Percentiles rank a stretch among this genome's conserved stretches.
These are phyloP conservation scores for Zalophus californianus DNA, from an alignment of 2,797 vertebrate species.

Conservation along the genomic window DNA sequence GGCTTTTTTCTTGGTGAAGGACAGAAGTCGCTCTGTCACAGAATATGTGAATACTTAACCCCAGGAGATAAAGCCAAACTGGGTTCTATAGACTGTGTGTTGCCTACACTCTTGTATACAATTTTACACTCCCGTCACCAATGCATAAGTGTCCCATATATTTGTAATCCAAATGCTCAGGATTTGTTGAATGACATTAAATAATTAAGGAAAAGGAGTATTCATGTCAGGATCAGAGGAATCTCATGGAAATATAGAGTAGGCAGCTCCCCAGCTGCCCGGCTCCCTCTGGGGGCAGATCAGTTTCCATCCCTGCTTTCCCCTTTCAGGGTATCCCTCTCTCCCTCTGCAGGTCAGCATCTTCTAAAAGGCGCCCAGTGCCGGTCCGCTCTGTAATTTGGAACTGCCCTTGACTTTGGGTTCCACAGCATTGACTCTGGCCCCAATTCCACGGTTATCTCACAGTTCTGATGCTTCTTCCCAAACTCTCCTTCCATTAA, in stretches of 20 bases:
- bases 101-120: neutral
- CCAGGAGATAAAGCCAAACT: neutral
- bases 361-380: neutral
- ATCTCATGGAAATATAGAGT: neutral
- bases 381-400: neutral
- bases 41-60: neutral
- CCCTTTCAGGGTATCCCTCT: no score
- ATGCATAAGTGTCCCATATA: neutral
- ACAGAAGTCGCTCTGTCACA: neutral
- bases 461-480: neutral
- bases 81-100: neutral
- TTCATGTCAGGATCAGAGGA: neutral
- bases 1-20: neutral
- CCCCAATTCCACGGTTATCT: neutral
- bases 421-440: neutral
- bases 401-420: neutral
- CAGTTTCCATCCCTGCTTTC: neutral
- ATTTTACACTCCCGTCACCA: neutral
- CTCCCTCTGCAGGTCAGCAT: neutral
- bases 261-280: neutral
- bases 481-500: neutral
- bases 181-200: neutral
- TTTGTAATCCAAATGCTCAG: neutral
- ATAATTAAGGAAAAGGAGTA: neutral
- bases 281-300: neutral